phyloP scores from a whole-genome alignment of 2,888 invertebrate genomes.

The Epistrophe grossulariae region DNA sequence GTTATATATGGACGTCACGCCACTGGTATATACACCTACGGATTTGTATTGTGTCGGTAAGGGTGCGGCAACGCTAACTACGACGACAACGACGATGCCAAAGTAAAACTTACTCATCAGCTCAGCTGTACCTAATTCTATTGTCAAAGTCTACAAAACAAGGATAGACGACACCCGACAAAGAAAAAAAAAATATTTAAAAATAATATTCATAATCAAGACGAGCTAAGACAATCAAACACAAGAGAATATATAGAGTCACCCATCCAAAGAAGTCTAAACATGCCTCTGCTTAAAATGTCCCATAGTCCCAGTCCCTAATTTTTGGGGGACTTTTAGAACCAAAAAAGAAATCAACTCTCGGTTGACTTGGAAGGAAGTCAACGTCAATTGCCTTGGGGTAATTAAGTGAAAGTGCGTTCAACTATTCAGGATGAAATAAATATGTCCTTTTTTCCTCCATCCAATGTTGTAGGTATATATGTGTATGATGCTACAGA shows the following conservation, averaged over 20 bases:
- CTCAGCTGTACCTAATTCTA: constrained; percentile 14
- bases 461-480: background rate
- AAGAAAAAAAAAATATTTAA: constrained; percentile 36
- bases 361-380: constrained; percentile 56
- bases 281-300: constrained; percentile 21
- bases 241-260: background rate
- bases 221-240: constrained; percentile 31
- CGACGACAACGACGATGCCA: background rate
- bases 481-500: background rate
- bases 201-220: constrained; percentile 64
- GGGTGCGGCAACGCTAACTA: background rate
- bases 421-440: constrained; percentile 47
- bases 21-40: constrained; percentile 20
- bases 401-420: constrained; percentile 47
- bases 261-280: background rate
- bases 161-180: constrained; percentile 35
- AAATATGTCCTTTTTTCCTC: constrained; percentile 22
- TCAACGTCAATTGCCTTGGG: constrained; percentile 63
- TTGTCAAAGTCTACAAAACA: constrained; percentile 55
- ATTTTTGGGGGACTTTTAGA: background rate
- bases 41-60: background rate
- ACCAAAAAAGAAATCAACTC: constrained; percentile 66
- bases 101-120: background rate
- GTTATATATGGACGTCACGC: no score
- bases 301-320: background rate